phyloP scores from a whole-genome alignment of 2,797 vertebrate species.

The Acrocephalus scirpaceus region DNA sequence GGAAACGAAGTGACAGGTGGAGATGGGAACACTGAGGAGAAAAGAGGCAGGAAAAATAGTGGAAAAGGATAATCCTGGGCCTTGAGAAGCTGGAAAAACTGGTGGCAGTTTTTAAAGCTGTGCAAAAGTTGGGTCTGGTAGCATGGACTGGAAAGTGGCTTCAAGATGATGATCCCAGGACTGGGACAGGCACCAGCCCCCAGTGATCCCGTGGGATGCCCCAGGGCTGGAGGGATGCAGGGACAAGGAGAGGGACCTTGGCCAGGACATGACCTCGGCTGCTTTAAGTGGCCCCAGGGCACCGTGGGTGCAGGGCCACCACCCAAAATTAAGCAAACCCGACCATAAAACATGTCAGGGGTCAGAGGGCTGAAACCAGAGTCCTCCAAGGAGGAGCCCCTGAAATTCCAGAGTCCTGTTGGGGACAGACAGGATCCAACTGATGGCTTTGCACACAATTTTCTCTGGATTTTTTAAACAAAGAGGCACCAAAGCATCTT shows the following conservation, averaged over 20 bases:
- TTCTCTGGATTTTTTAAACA: not conserved
- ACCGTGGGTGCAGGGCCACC: not conserved
- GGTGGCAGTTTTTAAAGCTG: not conserved
- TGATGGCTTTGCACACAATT: not conserved
- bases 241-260: not conserved
- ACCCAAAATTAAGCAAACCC: not conserved
- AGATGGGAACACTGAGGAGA: not conserved
- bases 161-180: not conserved
- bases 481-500: not conserved
- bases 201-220: not conserved
- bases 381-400: not conserved
- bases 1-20: not conserved
- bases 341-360: not conserved
- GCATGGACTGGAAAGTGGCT: not conserved
- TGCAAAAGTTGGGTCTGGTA: not conserved
- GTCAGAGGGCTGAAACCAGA: not conserved
- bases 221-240: not conserved
- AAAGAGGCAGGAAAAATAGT: not conserved
- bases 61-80: not conserved
- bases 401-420: not conserved
- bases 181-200: not conserved
- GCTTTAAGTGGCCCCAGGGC: not conserved
- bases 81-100: not conserved
- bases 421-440: not conserved
- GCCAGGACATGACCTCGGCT: not conserved